A percentile compares a stretch with the other conserved stretches of the same genome.
phyloP scores from a whole-genome alignment of 2,797 vertebrate species.

The Phataginus tricuspis region DNA sequence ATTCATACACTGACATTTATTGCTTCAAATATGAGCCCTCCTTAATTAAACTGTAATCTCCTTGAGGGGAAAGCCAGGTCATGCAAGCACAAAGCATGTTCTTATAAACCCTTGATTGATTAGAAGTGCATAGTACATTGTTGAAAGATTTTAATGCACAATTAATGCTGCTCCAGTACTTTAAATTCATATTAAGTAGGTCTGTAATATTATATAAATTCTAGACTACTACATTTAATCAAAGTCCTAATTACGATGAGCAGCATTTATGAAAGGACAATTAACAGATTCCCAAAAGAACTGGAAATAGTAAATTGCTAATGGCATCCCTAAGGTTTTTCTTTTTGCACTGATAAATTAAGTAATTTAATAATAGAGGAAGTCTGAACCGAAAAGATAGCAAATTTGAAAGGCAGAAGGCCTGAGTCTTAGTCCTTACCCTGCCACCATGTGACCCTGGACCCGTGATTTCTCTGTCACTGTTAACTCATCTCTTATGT shows the following conservation, averaged over 20 bases:
- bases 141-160: neutral
- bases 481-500: neutral
- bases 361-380: constrained; percentile 63
- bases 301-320: constrained; percentile 70
- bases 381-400: neutral
- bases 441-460: neutral
- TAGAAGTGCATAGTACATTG: neutral
- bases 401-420: neutral
- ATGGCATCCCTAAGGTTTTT: constrained; percentile 73
- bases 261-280: constrained; percentile 71
- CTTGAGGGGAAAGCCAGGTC: neutral
- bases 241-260: constrained; percentile 76
- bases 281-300: constrained; percentile 76
- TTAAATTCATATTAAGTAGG: constrained; percentile 55
- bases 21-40: neutral
- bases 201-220: constrained; percentile 53
- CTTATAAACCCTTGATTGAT: neutral
- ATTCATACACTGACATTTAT: neutral
- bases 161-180: neutral
- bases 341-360: constrained; percentile 65
- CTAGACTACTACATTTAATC: constrained; percentile 72
- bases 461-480: neutral
- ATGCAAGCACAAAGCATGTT: neutral
- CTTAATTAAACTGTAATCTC: neutral
- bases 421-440: neutral